Conservation (phyloP, 1,140 invertebrate species). For the Teleopsis dalmanni region DNA sequence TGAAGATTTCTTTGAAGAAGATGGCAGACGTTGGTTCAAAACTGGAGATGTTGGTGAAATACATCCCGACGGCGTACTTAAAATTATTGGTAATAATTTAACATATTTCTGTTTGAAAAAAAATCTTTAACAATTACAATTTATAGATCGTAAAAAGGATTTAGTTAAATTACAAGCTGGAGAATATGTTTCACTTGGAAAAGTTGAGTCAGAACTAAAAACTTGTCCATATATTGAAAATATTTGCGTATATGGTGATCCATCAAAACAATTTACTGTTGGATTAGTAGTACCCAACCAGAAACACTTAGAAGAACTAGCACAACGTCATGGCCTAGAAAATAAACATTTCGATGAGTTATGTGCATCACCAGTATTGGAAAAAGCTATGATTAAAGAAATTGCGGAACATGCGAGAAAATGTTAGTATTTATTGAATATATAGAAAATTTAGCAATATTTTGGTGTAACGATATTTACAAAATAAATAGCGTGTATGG, state of each 20-base stretch:
- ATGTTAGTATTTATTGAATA: conserved; percentile 61
- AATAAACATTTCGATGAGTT: conserved; percentile 62
- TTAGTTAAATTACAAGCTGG: conserved; percentile 95
- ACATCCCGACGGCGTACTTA: conserved; percentile 84
- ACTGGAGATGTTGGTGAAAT: conserved; percentile 96
- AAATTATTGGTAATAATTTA: conserved; percentile 82
- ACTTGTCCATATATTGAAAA: conserved; percentile 93
- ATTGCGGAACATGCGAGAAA: conserved; percentile 74
- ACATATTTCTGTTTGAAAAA: not conserved
- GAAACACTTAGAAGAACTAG: conserved; percentile 60
- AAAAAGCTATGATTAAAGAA: conserved; percentile 70
- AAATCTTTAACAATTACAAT: conserved; percentile 5
- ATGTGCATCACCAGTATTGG: conserved; percentile 61
- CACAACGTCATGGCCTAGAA: conserved; percentile 54
- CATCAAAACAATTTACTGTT: conserved; percentile 75
- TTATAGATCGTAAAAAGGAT: conserved; percentile 93
- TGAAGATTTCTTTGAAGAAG: conserved; percentile 82
- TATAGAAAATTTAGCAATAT: no score
- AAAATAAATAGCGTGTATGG: no score
- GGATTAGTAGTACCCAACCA: conserved; percentile 86
- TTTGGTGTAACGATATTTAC: no score
- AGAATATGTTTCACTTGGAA: conserved; percentile 92
- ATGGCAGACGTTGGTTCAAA: conserved; percentile 82
- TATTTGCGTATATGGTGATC: conserved; percentile 88
- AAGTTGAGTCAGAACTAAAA: conserved; percentile 86